A percentile compares a stretch with the other conserved stretches of the same genome.
These are phyloP conservation scores for Mandrillus leucophaeus DNA, from an alignment of 2,113 vertebrate species.

Conservation along the genomic window DNA sequence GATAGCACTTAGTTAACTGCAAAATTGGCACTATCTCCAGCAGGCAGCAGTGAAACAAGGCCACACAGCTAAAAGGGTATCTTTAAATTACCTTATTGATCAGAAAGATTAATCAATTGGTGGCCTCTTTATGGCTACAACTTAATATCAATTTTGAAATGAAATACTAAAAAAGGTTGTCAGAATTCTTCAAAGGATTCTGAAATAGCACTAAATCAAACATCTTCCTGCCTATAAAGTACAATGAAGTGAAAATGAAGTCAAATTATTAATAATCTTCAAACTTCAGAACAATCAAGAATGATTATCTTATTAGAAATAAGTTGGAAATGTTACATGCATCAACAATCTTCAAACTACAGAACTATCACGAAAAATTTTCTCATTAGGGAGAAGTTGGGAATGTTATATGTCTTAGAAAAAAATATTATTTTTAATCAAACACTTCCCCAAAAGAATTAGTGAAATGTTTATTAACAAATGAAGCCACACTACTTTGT, in stretches of 20 bases:
- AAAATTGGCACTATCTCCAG: not conserved
- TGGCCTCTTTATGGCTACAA: not conserved
- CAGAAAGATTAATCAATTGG: not conserved
- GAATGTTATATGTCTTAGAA: not conserved
- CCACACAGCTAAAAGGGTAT: not conserved
- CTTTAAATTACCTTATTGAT: not conserved
- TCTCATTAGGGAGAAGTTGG: not conserved
- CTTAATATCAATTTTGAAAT: not conserved
- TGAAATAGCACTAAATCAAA: not conserved
- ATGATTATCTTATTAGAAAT: not conserved
- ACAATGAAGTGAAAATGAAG: not conserved
- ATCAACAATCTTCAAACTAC: not conserved
- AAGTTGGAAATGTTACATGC: not conserved
- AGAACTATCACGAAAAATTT: not conserved
- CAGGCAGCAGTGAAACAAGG: not conserved
- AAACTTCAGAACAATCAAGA: not conserved
- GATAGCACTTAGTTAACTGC: not conserved
- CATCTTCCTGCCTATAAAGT: fast-evolving
- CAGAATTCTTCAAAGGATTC: not conserved
- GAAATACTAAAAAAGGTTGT: not conserved
- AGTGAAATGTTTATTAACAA: not conserved
- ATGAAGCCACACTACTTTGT: not conserved
- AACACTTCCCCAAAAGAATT: not conserved
- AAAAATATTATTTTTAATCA: not conserved
- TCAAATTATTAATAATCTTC: not conserved